Evolutionary conservation across 2,888 invertebrate species (phyloP), one percentile per base, ranked within the genome.

Genomic region (Erynnis tages): DNA sequence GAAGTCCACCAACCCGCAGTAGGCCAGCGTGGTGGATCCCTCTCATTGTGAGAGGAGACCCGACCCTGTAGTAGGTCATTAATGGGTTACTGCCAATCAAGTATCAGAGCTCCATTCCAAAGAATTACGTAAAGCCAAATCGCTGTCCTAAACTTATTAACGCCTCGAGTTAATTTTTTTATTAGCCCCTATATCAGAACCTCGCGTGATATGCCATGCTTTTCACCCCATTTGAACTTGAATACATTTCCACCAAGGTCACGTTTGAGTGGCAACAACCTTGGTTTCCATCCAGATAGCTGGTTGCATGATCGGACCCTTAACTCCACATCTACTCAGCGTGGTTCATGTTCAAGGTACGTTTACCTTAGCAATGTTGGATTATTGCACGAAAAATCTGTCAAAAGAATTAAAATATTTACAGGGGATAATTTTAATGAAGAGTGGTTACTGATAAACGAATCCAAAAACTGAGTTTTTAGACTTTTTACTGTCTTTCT

Each of bases 161-260:
- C n/a, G n/a, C n/a, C n/a, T n/a, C n/a, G n/a, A 6, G 5, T 17
- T n/a, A 5, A 13, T 10, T 1, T 52, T 52, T 25, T 37, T 35
- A 44, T 50, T 35, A 17, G 40, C 23, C 11, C 7, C 40, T 29
- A 23, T 43, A 37, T 41, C 17, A 46, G 23, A 44, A 49, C 45
- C 21, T 73, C 63, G 72, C 73, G 73, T 73, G 73, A 72, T 71
- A 69, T 67, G 69, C 66, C 71, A 65, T 45, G 10, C 21, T 48
- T 48, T 30, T 40, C 34, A 16, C 30, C 17, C 19, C 8, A 6
- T 37, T 27, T 67, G 64, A 64, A 67, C 66, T 65, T 69, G 71
- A 68, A 65, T 67, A 64, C 38, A 65, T 67, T 65, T 46, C 41
- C 44, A 38, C 54, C 64, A 69, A 68, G 71, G 68, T 59, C 58